Conservation (phyloP, 64 coral and sea anemone species). For the Montipora foliosa region DNA sequence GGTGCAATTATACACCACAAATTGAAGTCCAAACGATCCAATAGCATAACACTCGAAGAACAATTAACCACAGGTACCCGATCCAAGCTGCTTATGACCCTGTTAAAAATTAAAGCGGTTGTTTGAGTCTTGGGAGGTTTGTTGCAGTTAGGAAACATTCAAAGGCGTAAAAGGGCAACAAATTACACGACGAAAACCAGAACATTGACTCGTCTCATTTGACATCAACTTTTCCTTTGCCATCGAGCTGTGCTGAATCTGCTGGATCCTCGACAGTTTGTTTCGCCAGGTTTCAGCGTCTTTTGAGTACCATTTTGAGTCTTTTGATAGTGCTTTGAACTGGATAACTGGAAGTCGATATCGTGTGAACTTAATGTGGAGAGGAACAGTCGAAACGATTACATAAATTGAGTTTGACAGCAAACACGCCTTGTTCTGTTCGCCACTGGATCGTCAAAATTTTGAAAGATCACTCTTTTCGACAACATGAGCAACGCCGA, state of each 20-base stretch:
- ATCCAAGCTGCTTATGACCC: too few species aligned
- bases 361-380: neutral
- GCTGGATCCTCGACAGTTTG: too few species aligned
- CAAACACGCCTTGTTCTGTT: neutral
- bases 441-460: neutral
- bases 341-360: neutral
- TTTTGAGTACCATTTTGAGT: too few species aligned
- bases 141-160: neutral
- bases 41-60: too few species aligned
- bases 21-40: too few species aligned
- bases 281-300: too few species aligned
- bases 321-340: too few species aligned
- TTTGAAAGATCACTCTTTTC: neutral
- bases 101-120: slow-evolving; percentile 7
- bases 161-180: neutral
- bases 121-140: neutral
- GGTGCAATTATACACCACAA: too few species aligned
- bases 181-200: neutral
- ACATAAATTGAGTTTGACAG: neutral
- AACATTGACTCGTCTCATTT: neutral
- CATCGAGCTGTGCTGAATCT: neutral
- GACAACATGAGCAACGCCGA: neutral
- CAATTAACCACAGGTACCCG: too few species aligned
- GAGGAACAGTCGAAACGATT: neutral
- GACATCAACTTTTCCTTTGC: too few species aligned